Percentiles rank a stretch among this genome's conserved stretches.
phyloP scores from a whole-genome alignment of 2,888 invertebrate genomes.

The Sinopyrophorus schimmeli region DNA sequence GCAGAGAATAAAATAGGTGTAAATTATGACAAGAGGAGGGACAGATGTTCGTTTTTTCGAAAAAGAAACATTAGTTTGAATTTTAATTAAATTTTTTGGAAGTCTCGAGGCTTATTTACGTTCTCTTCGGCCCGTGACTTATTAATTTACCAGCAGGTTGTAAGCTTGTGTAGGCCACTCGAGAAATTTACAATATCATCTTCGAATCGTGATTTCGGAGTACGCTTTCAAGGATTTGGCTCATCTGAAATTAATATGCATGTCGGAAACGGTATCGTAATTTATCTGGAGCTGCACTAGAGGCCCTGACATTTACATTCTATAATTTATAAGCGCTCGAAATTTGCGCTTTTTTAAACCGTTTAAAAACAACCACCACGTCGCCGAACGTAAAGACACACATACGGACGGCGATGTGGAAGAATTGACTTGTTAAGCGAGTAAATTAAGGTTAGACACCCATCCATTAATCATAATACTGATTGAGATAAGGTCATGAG shows the following conservation, averaged over 20 bases:
- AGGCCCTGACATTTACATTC: conserved; percentile 16
- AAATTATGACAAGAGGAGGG: no score
- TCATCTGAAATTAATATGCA: conserved; percentile 8
- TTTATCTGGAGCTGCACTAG: conserved; percentile 9
- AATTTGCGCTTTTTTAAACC: neutral
- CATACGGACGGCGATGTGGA: no score
- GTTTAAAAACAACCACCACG: conserved; percentile 2
- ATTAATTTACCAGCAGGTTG: conserved; percentile 13
- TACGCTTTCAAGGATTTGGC: conserved; percentile 10
- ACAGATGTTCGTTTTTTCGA: no score
- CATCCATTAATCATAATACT: conserved; percentile 21
- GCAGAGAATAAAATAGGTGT: no score
- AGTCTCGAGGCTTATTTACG: conserved; percentile 6
- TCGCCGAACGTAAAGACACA: conserved; percentile 6
- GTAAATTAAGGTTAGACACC: conserved; percentile 21
- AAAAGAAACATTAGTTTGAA: no score
- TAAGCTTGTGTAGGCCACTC: conserved; percentile 12
- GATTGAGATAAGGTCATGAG: conserved; percentile 19
- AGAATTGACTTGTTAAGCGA: conserved; percentile 17
- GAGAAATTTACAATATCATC: conserved; percentile 11
- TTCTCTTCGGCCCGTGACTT: conserved; percentile 9
- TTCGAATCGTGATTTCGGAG: conserved; percentile 3
- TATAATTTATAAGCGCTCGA: conserved; percentile 3
- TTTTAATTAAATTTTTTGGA: conserved; percentile 15
- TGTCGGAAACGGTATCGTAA: conserved; percentile 17